Conservation (phyloP, 2,113 vertebrate genomes). For the Meles meles region DNA sequence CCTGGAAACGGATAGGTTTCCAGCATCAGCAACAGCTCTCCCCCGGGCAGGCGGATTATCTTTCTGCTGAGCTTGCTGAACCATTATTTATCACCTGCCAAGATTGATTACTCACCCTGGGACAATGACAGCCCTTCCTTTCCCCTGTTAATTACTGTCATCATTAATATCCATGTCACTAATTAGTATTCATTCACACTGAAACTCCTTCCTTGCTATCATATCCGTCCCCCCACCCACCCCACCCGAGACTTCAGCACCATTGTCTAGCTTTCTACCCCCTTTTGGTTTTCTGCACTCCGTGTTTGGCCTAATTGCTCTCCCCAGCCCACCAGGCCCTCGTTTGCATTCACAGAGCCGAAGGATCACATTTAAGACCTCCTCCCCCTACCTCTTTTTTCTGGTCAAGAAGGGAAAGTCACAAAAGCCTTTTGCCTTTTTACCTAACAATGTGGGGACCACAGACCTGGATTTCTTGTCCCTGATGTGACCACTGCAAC, state of each 20-base stretch:
- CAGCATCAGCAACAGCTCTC: constrained; percentile 73
- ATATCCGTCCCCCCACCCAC: constrained; percentile 3
- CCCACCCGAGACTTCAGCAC: constrained; percentile 48
- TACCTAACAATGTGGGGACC: not conserved
- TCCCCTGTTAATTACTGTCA: constrained; percentile 86
- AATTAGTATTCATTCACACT: constrained; percentile 86
- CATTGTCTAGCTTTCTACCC: constrained; percentile 46
- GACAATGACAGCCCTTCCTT: constrained; percentile 85
- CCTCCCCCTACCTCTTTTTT: not conserved
- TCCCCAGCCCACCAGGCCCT: not conserved
- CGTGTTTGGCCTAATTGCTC: constrained; percentile 14
- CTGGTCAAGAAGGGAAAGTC: not conserved
- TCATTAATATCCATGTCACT: constrained; percentile 84
- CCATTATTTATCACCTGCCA: constrained; percentile 88
- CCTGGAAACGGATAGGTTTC: constrained; percentile 78
- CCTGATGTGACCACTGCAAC: not conserved
- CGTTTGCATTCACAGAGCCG: not conserved
- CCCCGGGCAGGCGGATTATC: constrained; percentile 80
- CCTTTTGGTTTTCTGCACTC: not conserved
- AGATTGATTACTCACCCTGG: constrained; percentile 84
- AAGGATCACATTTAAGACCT: not conserved
- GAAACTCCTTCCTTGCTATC: constrained; percentile 76
- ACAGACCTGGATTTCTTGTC: not conserved
- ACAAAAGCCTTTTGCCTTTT: not conserved
- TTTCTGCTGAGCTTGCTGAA: constrained; percentile 85